Evolutionary conservation across 1,140 invertebrate species (phyloP).

Genomic region (Solen grandis): DNA sequence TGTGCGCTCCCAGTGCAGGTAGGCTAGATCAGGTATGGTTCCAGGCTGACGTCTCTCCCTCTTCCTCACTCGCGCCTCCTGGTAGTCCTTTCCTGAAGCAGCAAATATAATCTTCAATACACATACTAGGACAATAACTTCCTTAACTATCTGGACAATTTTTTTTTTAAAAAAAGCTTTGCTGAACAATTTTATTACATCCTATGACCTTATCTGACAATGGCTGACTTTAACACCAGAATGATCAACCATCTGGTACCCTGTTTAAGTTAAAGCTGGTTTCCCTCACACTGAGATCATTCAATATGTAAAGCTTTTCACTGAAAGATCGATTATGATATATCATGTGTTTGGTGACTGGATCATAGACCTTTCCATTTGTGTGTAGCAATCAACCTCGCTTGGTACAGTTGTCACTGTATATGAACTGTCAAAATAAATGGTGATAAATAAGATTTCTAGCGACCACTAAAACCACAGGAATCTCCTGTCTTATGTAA

Average conservation of each 20-base stretch:
- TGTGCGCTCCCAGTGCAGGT: conserved; percentile 78
- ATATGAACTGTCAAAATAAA: background rate
- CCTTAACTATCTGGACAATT: background rate
- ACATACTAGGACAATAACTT: background rate
- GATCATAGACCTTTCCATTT: background rate
- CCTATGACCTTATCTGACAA: background rate
- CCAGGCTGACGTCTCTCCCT: conserved; percentile 76
- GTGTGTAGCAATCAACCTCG: background rate
- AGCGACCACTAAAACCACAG: background rate
- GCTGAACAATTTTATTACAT: no score
- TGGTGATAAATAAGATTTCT: background rate
- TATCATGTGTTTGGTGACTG: background rate
- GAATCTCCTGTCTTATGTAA: no score
- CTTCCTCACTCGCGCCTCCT: conserved; percentile 74
- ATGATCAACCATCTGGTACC: background rate
- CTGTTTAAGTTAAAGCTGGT: background rate
- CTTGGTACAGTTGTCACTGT: background rate
- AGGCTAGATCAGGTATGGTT: conserved; percentile 77
- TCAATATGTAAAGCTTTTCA: no score
- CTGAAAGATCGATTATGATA: background rate
- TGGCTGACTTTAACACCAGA: background rate
- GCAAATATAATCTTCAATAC: background rate
- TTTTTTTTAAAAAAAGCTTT: no score
- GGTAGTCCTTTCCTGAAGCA: conserved; percentile 77
- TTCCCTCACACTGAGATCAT: no score